Conservation (phyloP, 2,113 vertebrate genomes). For the Gasterosteus nipponicus region DNA sequence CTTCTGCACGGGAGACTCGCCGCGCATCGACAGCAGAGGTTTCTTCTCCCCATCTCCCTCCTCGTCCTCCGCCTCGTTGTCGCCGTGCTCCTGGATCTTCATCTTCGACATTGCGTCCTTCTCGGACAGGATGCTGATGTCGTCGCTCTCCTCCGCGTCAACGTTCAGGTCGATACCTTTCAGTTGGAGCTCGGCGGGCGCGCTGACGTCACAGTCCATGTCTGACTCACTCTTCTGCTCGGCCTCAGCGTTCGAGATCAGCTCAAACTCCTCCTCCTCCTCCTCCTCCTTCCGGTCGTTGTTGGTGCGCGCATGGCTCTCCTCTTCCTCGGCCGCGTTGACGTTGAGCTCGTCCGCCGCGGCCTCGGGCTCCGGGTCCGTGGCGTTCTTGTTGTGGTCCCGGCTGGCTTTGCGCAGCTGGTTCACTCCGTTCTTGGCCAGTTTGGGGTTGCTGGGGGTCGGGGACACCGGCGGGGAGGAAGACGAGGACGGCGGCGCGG, state of each 20-base stretch:
- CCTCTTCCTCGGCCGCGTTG: constrained; percentile 57
- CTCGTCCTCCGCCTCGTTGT: constrained; percentile 31
- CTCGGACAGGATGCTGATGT: constrained; percentile 77
- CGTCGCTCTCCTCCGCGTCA: constrained; percentile 69
- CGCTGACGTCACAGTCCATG: constrained; percentile 50
- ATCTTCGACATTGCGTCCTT: constrained; percentile 69
- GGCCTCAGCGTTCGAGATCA: constrained; percentile 17
- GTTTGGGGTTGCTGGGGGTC: constrained; percentile 88
- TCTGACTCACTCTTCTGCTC: constrained; percentile 52
- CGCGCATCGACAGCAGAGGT: constrained; percentile 58
- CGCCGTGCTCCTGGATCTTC: constrained; percentile 65
- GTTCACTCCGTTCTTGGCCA: constrained; percentile 95
- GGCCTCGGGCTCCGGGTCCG: constrained; percentile 68
- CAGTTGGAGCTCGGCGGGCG: constrained; percentile 39
- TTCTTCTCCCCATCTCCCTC: constrained; percentile 58
- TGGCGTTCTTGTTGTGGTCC: constrained; percentile 92
- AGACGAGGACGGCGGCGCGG: constrained; percentile 53
- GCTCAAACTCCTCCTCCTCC: constrained; percentile 35
- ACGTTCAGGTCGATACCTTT: constrained; percentile 59
- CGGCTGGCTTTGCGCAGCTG: constrained; percentile 95
- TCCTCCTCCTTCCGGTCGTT: constrained; percentile 67
- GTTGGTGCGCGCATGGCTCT: constrained; percentile 60
- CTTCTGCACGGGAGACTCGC: constrained; percentile 39
- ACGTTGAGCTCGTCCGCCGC: constrained; percentile 75
- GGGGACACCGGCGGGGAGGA: constrained; percentile 54